These are phyloP conservation scores for Nipponia nippon DNA, from an alignment of 2,113 vertebrate genomes.

Conservation along the genomic window DNA sequence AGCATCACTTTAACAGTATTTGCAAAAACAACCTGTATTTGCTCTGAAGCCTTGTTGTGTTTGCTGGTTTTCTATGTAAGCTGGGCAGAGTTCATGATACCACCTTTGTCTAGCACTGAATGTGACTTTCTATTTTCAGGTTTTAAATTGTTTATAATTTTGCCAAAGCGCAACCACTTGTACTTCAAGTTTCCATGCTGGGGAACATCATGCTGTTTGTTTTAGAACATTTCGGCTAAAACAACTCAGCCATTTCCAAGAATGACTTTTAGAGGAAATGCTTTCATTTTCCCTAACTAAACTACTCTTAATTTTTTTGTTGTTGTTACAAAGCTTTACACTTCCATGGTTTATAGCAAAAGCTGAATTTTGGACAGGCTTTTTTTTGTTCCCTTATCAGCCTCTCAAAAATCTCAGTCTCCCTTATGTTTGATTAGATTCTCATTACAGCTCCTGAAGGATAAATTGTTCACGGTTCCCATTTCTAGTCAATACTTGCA, in stretches of 20 bases:
- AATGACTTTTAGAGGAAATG: not conserved
- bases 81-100: not conserved
- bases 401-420: not conserved
- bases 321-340: not conserved
- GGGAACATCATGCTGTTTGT: not conserved
- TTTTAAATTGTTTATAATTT: slow-evolving; percentile 35
- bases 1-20: not conserved
- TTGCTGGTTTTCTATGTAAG: not conserved
- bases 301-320: not conserved
- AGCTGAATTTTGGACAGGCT: not conserved
- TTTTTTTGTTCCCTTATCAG: not conserved
- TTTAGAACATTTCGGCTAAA: not conserved
- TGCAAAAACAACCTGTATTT: not conserved
- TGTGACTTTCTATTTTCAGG: not conserved
- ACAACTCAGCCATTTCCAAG: not conserved
- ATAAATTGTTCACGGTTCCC: not conserved
- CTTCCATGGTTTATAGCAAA: not conserved
- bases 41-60: not conserved
- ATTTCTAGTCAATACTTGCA: not conserved
- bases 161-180: not conserved
- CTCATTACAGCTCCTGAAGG: not conserved
- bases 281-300: not conserved
- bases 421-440: not conserved
- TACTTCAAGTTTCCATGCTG: not conserved
- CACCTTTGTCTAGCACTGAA: not conserved